Percentiles rank a stretch among this genome's conserved stretches.
Evolutionary conservation across 1,140 invertebrate species (phyloP).

Genomic region (Sycobia sp.): DNA sequence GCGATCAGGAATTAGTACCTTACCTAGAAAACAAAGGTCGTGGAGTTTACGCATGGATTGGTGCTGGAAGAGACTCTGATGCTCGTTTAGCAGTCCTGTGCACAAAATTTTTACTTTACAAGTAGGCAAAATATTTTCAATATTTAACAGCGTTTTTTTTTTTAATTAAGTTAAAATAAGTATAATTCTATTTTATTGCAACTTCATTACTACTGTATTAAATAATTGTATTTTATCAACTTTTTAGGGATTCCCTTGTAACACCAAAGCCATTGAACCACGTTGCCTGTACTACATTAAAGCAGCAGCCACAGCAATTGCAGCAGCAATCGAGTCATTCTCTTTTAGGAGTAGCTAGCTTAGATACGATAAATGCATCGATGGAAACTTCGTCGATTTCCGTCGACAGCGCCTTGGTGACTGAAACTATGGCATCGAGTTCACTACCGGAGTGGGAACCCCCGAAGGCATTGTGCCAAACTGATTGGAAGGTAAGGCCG

Average conservation of each 20-base stretch:
- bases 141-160: constrained; percentile 2
- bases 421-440: constrained; percentile 33
- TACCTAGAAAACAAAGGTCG: constrained; percentile 86
- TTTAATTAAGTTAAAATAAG: not conserved
- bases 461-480: constrained; percentile 70
- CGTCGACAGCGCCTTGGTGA: constrained; percentile 38
- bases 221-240: not conserved
- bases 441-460: constrained; percentile 60
- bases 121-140: constrained; percentile 40
- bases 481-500: constrained; percentile 79
- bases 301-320: constrained; percentile 24
- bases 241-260: constrained; percentile 47
- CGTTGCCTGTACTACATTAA: constrained; percentile 30
- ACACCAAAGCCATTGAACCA: constrained; percentile 37
- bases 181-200: not conserved
- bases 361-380: constrained; percentile 38
- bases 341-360: not conserved
- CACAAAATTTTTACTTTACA: constrained; percentile 53
- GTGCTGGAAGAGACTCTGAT: constrained; percentile 90
- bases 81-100: constrained; percentile 76
- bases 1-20: constrained; percentile 89
- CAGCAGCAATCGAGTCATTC: constrained; percentile 23
- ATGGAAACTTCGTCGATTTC: constrained; percentile 40
- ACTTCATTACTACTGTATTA: constrained; percentile 13
- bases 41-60: constrained; percentile 88